Percentiles rank a stretch among this genome's conserved stretches.
Conservation (phyloP, 2,113 vertebrate genomes). For the Pollimyrus isidori region DNA sequence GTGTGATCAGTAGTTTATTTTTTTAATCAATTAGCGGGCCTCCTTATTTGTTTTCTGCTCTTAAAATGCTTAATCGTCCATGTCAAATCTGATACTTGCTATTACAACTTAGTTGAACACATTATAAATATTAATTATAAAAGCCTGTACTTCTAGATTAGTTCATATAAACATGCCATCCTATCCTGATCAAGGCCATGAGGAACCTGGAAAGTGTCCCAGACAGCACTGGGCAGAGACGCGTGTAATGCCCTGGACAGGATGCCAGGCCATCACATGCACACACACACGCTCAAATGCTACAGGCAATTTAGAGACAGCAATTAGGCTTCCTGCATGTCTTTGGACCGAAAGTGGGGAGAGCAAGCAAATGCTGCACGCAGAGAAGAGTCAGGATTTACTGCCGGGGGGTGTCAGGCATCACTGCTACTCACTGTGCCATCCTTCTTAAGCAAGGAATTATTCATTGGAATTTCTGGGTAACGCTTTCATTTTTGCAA, state of each 20-base stretch:
- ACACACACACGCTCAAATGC: background rate
- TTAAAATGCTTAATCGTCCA: background rate
- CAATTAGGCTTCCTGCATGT: background rate
- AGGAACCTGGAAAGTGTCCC: background rate
- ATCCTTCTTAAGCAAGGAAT: background rate
- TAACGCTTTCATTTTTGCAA: background rate
- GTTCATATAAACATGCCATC: background rate
- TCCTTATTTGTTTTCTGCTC: background rate
- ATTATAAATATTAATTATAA: background rate
- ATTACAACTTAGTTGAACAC: background rate
- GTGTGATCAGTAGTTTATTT: background rate
- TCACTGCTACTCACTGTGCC: background rate
- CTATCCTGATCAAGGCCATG: background rate
- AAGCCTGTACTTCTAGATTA: background rate
- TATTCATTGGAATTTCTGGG: background rate
- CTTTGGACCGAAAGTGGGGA: background rate
- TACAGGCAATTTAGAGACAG: background rate
- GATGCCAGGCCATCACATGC: background rate
- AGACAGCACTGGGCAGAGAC: background rate
- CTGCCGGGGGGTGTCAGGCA: background rate
- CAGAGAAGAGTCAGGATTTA: background rate
- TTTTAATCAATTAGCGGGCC: background rate
- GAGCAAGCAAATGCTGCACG: background rate
- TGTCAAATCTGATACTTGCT: background rate
- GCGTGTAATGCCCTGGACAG: background rate